Evolutionary conservation across 2,113 vertebrate species (phyloP), one percentile per base, ranked within the genome.

Genomic region (Brachypodius melanocephalos): DNA sequence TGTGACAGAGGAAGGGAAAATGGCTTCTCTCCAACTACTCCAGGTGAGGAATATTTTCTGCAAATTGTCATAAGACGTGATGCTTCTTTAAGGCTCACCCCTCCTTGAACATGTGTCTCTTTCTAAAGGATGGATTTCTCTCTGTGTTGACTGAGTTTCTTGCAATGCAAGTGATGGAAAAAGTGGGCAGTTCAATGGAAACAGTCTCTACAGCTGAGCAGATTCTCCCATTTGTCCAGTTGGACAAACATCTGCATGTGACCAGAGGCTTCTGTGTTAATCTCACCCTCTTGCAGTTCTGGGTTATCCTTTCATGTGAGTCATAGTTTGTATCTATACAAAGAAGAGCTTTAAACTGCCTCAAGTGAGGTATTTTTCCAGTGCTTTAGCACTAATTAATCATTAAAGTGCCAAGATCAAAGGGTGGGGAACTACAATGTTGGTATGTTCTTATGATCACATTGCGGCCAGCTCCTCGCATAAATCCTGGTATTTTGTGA

Each of bases 351-450:
- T 95, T 90, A 90, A 94, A 86, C 79, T 78, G 88, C 90, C 85
- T 90, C 90, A 63, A 96, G 91, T 96, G 91, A 94, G 72, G 76
- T 93, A 67, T 92, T 95, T 96, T 95, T 77, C 71, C 85, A 93
- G 93, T 59, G 59, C 93, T 96, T 91, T 73, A 88, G 88, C 88
- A 59, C 94, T 96, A 96, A 95, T 96, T 94, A 94, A 94, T 97
- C 93, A 88, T 88, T 91, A 91, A 93, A 91, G 88, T 3, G 1
- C 85, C 51, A 32, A 74, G 93, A 96, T 94, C 95, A 96, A 96
- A 97, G 90, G 8, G 57, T 83, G 82, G 55, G 80, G 85, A 93
- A 52, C 78, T 88, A 59, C 82, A 77, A 38, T 1, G 3, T 25
- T 63, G 79, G 59, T 80, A 38, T 76, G 58, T 74, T 88, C 82